Percentiles rank a stretch among this genome's conserved stretches.
Evolutionary conservation across 2,113 vertebrate genomes (phyloP).

Genomic region (Natator depressus): DNA sequence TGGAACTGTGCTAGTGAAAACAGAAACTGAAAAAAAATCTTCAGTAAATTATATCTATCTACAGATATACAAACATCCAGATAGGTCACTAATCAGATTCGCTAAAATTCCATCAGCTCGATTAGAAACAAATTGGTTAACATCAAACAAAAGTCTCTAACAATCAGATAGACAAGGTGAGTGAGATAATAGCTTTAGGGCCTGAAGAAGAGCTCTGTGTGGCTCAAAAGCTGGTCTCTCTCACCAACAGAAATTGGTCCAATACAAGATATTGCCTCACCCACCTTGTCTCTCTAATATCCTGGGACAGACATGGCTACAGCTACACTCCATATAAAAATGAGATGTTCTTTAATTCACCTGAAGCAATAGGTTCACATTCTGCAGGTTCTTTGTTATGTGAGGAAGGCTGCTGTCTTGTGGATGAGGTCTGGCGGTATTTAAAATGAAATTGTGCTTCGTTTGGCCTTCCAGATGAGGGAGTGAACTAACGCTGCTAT

Average conservation of each 20-base stretch:
- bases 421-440: slow-evolving; percentile 76
- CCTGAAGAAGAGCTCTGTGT: neutral
- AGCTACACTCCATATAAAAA: neutral
- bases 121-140: neutral
- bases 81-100: neutral
- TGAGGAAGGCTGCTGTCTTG: slow-evolving; percentile 83
- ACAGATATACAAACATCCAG: neutral
- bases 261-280: neutral
- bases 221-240: neutral
- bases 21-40: neutral
- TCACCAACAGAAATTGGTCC: neutral
- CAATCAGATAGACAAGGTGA: neutral
- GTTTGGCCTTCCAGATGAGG: slow-evolving; percentile 84
- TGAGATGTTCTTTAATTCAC: slow-evolving; percentile 66
- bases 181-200: neutral
- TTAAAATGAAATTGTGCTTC: slow-evolving; percentile 81
- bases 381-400: slow-evolving; percentile 79
- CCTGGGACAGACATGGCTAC: neutral
- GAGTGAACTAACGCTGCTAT: slow-evolving; percentile 74
- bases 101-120: neutral
- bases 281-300: neutral
- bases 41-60: neutral
- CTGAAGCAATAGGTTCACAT: slow-evolving; percentile 75
- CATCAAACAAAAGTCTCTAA: neutral
- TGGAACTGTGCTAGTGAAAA: neutral